Evolutionary conservation across 2,113 vertebrate species (phyloP), one percentile per base, ranked within the genome.

Genomic region (Hucho hucho): DNA sequence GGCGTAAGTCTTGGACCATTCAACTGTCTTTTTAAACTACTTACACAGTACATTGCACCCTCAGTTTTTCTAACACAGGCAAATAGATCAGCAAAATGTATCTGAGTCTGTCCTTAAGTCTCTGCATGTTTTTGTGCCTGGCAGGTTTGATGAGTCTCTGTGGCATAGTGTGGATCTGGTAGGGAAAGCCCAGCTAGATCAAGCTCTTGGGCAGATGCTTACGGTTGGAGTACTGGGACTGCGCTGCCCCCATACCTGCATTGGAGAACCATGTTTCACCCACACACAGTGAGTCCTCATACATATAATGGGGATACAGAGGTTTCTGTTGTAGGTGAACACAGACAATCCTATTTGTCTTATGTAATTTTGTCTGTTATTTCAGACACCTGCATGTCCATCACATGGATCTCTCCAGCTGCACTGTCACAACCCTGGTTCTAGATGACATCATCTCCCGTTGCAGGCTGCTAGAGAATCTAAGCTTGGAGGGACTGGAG

Each of bases 91-190:
- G n/a, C 58, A 6, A 22, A 61, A 61, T 7, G 4, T 9, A 7
- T 61, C 4, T 18, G 53, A 56, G 18, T 61, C 6, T 61, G 53
- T 56, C 58, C 24, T 61, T 61, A 7, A 24, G 2, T 61, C 53
- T 56, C 53, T 56, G n/a, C 20, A 25, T 22, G 13, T 58, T 28
- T 72, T 67, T 22, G 1, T 72, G 26, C 37, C 47, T 47, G 43
- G 6, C 81, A 99, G 97, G 85, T 94, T 94, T 63, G 97, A 99
- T 14, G 96, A 98, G 81, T 97, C 94, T 16, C 91, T 99, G 46
- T 99, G 97, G 97, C 92, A 94, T 75, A 94, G 93, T 20, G 92
- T 97, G 20, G 97, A 99, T 77, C 92, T 98, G 80, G 87, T 93
- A 32, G 95, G 93, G 6, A 86, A 87, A 84, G 94, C 92, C 77